A percentile compares a stretch with the other conserved stretches of the same genome.
Evolutionary conservation across 2,888 invertebrate genomes (phyloP).

Genomic region (Amiota communis): DNA sequence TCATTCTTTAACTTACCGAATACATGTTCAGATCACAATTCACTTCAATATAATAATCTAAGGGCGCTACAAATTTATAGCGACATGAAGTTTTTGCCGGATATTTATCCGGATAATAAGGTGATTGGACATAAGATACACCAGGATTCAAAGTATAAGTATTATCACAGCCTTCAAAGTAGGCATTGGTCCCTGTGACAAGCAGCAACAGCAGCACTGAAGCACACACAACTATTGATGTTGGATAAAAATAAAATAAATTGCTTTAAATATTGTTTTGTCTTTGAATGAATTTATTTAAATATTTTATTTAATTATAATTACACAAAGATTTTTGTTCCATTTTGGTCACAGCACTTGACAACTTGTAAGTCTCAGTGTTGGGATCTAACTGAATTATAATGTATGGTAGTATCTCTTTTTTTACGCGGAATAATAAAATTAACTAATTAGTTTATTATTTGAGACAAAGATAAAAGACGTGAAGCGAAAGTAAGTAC

Average conservation of each 20-base stretch:
- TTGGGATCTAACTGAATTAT: slow-evolving; percentile 1
- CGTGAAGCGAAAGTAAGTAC: background rate
- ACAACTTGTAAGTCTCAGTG: background rate
- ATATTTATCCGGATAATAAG: slow-evolving; percentile 64
- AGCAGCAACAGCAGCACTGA: slow-evolving; percentile 39
- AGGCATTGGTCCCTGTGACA: slow-evolving; percentile 15
- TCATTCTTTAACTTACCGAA: slow-evolving; percentile 53
- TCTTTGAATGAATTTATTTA: background rate
- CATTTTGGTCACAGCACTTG: slow-evolving; percentile 4
- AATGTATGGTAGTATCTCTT: background rate
- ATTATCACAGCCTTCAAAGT: slow-evolving; percentile 64
- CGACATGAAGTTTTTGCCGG: slow-evolving; percentile 66
- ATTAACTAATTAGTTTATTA: slow-evolving; percentile 25
- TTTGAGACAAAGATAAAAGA: background rate
- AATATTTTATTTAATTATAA: background rate
- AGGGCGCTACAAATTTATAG: slow-evolving; percentile 65
- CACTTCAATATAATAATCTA: slow-evolving; percentile 56
- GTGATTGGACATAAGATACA: slow-evolving; percentile 61
- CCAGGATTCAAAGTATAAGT: slow-evolving; percentile 49
- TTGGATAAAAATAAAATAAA: no score
- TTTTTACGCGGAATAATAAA: slow-evolving; percentile 17
- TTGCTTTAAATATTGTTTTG: background rate
- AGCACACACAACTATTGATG: background rate
- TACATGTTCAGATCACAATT: slow-evolving; percentile 60
- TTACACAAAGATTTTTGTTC: slow-evolving; percentile 10